Conservation (phyloP, 2,113 vertebrate genomes). For the Malurus melanocephalus region DNA sequence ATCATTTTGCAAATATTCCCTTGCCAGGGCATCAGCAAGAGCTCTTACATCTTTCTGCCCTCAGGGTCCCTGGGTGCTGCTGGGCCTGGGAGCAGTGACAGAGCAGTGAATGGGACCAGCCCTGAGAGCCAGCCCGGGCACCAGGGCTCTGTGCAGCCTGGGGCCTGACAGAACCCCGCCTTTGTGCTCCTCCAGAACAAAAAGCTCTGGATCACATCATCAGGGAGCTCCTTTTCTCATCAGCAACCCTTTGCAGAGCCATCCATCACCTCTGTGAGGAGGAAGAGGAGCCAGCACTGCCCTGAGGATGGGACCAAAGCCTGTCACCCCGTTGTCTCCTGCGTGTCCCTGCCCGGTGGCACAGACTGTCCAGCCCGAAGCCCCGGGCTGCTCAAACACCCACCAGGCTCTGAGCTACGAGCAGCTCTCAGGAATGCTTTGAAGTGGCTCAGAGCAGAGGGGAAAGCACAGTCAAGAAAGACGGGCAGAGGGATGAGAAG, state of each 20-base stretch:
- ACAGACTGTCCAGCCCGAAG: not conserved
- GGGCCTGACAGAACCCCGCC: not conserved
- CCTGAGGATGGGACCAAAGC: fast-evolving
- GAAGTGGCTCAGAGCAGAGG: constrained; percentile 18
- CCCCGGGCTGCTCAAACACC: not conserved
- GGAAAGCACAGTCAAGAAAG: not conserved
- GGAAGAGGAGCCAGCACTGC: not conserved
- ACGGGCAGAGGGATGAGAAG: not conserved
- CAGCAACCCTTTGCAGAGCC: not conserved
- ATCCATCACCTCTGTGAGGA: fast-evolving
- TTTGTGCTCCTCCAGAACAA: not conserved
- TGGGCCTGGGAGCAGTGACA: fast-evolving
- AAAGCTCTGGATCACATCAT: not conserved
- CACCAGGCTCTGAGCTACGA: not conserved
- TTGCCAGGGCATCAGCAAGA: not conserved
- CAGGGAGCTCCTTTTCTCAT: not conserved
- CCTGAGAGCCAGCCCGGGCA: fast-evolving
- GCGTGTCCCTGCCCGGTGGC: not conserved
- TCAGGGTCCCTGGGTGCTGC: fast-evolving
- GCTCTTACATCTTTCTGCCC: not conserved
- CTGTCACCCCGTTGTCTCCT: not conserved
- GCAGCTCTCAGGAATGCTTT: constrained; percentile 49
- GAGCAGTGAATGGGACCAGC: no score
- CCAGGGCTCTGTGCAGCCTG: not conserved
- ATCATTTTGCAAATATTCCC: fast-evolving